Base-by-base conservation (phyloP, 2,113 vertebrate genomes). In the Pachyramphus minor region DNA sequence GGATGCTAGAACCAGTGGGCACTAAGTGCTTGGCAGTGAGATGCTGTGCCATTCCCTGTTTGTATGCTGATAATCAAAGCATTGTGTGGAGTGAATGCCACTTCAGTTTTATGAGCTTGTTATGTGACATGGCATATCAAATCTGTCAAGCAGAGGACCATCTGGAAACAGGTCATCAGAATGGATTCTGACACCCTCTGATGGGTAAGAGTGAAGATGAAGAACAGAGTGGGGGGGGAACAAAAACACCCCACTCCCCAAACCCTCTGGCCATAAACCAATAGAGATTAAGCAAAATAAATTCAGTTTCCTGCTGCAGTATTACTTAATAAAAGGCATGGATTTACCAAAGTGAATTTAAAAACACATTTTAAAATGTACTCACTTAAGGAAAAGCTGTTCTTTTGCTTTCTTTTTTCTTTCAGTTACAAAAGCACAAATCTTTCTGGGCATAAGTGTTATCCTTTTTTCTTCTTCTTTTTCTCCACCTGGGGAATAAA, bases 41-140 rank as follows among this genome's bases (percentile, higher is more conserved):
- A 37, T 24, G 49, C 30, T 81, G 56, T 86, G 71, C 44, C 58
- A 64, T 91, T 89, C 76, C 60, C 71, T 95, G 45, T 87, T 49
- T 84, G 87, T 87, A 39, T 89, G 78, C 76, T 92, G 94, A 95
- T 95, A 95, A 95, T 95, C 95, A 97, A 96, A 97, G 53, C 93
- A 90, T 92, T 96, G 55, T 77, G 55, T 52, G 50, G 80, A 72
- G 88, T 86, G 84, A 95, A 83, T 91, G 92, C 90, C 96, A 96
- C 92, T 98, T 98, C 96, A 97, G 59, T 94, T 98, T 97, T 95
- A 95, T 82, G 63, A 95, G 89, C 85, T 96, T 93, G 96, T 95
- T 91, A 97, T 97, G 80, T 97, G 96, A 98, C 79, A 1, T 94
- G 97, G 94, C 95, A 94, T 92, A 97, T 96, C 79, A 97, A 96